A percentile compares a stretch with the other conserved stretches of the same genome.
phyloP scores from a whole-genome alignment of 2,888 invertebrate species.

The Tigriopus californicus region DNA sequence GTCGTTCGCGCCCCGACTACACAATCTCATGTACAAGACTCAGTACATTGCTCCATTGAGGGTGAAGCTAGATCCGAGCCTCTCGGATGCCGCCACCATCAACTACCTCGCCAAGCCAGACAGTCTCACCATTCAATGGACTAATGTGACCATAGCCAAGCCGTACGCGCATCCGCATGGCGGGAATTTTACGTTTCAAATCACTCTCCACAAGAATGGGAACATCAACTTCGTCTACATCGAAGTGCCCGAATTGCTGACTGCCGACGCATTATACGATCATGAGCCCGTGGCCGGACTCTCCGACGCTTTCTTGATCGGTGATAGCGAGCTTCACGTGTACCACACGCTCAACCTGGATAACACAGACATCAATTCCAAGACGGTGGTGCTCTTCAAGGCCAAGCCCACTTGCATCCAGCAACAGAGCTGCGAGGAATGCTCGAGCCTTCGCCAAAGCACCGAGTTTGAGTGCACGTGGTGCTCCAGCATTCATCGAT shows the following conservation, averaged over 20 bases:
- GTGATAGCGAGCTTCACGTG: slow-evolving; percentile 8
- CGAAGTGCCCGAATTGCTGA: slow-evolving; percentile 54
- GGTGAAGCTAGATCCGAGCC: slow-evolving; percentile 46
- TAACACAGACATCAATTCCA: slow-evolving; percentile 10
- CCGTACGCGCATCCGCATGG: slow-evolving; percentile 12
- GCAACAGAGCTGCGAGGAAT: slow-evolving; percentile 5
- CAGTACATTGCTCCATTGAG: slow-evolving; percentile 97
- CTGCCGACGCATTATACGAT: slow-evolving; percentile 53
- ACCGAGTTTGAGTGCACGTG: slow-evolving; percentile 5
- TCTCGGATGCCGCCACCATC: neutral
- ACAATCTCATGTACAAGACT: slow-evolving; percentile 93
- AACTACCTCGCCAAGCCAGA: neutral
- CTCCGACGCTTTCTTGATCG: slow-evolving; percentile 12
- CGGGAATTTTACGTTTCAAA: slow-evolving; percentile 23
- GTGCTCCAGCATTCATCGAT: slow-evolving; percentile 2
- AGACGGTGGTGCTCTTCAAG: slow-evolving; percentile 9
- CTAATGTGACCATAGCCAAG: slow-evolving; percentile 5
- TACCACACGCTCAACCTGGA: slow-evolving; percentile 13
- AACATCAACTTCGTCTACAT: slow-evolving; percentile 84
- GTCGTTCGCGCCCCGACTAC: slow-evolving; percentile 85
- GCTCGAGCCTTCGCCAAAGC: neutral
- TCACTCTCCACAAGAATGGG: slow-evolving; percentile 62
- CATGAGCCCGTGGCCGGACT: slow-evolving; percentile 33
- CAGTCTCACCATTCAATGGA: slow-evolving; percentile 13
- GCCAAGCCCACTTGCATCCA: slow-evolving; percentile 12